These are phyloP conservation scores for Orthosia gracilis DNA, from an alignment of 2,888 invertebrate genomes.

Conservation along the genomic window DNA sequence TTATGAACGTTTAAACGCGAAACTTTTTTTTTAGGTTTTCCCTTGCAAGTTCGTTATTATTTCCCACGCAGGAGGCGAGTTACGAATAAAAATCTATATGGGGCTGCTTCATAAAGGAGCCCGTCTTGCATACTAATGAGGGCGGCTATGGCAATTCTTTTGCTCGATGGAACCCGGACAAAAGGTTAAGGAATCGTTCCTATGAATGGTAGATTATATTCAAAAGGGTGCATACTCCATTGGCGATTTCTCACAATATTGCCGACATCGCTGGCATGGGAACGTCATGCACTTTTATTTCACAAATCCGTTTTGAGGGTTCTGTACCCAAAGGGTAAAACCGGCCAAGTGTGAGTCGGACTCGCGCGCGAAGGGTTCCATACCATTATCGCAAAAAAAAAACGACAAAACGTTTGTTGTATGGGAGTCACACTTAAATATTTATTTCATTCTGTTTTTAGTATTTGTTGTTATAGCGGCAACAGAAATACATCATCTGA, in stretches of 20 bases:
- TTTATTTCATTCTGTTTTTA: no score
- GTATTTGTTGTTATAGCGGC: no score
- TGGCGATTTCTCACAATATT: conserved; percentile 26
- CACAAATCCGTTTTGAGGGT: no score
- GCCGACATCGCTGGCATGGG: conserved; percentile 11
- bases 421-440: no score
- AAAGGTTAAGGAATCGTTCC: conserved; percentile 17
- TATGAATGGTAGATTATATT: conserved; percentile 14
- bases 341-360: no score
- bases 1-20: conserved; percentile 2
- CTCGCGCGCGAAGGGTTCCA: no score
- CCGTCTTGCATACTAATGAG: conserved; percentile 41
- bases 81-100: conserved; percentile 17
- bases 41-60: conserved; percentile 19
- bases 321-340: no score
- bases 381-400: no score
- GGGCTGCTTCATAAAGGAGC: conserved; percentile 41
- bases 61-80: conserved; percentile 36
- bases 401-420: no score
- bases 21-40: conserved; percentile 11
- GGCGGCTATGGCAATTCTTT: conserved; percentile 29
- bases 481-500: no score
- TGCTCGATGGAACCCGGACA: conserved; percentile 26
- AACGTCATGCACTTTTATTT: conserved; percentile 15
- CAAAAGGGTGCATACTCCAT: conserved; percentile 35